phyloP scores from a whole-genome alignment of 2,113 vertebrate genomes.

The Podilymbus podiceps region DNA sequence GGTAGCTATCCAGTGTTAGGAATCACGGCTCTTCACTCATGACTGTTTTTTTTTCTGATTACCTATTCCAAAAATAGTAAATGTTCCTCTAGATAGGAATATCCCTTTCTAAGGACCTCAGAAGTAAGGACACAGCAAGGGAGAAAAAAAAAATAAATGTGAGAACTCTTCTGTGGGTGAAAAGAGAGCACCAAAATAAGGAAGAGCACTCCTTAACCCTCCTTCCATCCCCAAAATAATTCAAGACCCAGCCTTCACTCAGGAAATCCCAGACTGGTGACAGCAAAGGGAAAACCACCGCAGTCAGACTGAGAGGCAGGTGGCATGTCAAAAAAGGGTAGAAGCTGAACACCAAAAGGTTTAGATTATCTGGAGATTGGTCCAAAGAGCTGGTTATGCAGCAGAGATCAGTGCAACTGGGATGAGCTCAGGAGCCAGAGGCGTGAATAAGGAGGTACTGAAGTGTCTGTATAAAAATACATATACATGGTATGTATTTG shows the following conservation, averaged over 20 bases:
- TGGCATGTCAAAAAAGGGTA: neutral
- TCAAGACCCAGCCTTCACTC: neutral
- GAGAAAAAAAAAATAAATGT: slow-evolving; percentile 14
- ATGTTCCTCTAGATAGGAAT: neutral
- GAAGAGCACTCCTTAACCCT: neutral
- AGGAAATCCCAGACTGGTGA: neutral
- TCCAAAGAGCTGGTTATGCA: neutral
- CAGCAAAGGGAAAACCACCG: neutral
- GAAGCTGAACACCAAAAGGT: neutral
- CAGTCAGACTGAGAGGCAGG: neutral
- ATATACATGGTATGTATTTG: neutral
- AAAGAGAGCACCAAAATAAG: neutral
- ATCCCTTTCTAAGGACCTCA: neutral
- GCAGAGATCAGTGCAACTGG: neutral
- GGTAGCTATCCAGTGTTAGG: neutral
- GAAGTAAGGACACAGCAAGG: neutral
- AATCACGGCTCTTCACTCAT: neutral
- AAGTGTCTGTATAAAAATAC: neutral
- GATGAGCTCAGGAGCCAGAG: neutral
- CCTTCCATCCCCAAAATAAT: neutral
- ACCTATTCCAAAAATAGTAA: neutral
- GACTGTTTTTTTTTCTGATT: neutral
- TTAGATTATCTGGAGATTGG: neutral
- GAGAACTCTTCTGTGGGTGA: neutral
- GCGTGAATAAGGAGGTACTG: neutral